Evolutionary conservation across 2,888 invertebrate species (phyloP), one percentile per base, ranked within the genome.

Genomic region (Orthosia incerta): DNA sequence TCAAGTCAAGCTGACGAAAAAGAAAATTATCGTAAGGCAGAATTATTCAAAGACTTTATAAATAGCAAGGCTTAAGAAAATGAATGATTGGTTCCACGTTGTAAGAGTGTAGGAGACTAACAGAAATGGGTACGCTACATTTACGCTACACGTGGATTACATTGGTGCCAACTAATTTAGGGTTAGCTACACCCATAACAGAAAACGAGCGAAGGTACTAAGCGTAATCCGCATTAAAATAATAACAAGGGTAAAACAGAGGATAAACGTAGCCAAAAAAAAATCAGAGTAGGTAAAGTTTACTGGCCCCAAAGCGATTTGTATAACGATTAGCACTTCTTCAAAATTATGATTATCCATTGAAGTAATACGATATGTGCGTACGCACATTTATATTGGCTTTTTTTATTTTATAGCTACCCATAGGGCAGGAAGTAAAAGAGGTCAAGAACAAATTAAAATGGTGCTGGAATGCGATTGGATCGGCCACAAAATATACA

Each of bases 371-470:
- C 45, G 20, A 61, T 48, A 62, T 39, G 39, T 39, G 9, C 39
- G 39, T 39, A 48, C 53, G 46, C 51, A 67, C 31, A 68, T 61
- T 68, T 55, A 45, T 51, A 56, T n/a, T 56, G 46, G 55, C 2
- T 23, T 51, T 12, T 81, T 64, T 57, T 23, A 46, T 4, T 55
- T 53, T 23, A 50, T 80, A 63, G 26, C 56, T 48, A 61, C 11
- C n/a, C 20, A 55, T 55, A 69, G 65, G 61, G 51, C 56, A 51
- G 11, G 23, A 53, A 23, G 65, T n/a, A n/a, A 63, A 67, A 76
- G 66, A 53, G 79, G 68, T 73, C 79, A 83, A 72, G 83, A 80
- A 60, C 65, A 78, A 20, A 82, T 59, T 55, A 39, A 63, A 77
- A 77, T 62, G 50, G 50, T 15, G 62, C 62, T 64, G 70, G 71